Evolutionary conservation across 1,140 invertebrate species (phyloP).

Genomic region (Diabrotica virgifera): DNA sequence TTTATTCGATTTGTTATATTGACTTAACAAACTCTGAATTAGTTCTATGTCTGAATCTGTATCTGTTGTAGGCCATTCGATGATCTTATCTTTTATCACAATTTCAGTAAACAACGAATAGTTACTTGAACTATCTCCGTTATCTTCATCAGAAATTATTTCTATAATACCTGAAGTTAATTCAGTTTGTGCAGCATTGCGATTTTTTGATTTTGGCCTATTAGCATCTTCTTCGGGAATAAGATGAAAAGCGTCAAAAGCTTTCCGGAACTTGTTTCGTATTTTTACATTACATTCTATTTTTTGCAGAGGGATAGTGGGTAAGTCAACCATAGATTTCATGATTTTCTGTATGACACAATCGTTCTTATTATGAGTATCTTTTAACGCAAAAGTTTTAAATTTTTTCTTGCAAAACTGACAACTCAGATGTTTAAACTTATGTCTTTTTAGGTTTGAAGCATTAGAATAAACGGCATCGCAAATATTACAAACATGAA

Average conservation of each 20-base stretch:
- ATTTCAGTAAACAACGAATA: too few species aligned
- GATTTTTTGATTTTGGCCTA: neutral
- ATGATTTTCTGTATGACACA: constrained; percentile 28
- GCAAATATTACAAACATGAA: constrained; percentile 23
- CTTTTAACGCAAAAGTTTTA: constrained; percentile 19
- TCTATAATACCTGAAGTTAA: constrained; percentile 16
- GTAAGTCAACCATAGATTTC: constrained; percentile 10
- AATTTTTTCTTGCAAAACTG: constrained; percentile 32
- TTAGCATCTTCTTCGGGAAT: neutral
- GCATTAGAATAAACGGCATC: constrained; percentile 21
- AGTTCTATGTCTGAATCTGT: constrained; percentile 15
- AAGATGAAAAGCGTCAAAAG: constrained; percentile 19
- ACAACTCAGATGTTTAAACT: constrained; percentile 27
- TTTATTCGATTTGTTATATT: neutral
- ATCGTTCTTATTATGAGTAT: constrained; percentile 21
- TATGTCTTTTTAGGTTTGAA: constrained; percentile 27
- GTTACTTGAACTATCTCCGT: too few species aligned
- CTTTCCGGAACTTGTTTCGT: constrained; percentile 25
- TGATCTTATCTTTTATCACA: too few species aligned
- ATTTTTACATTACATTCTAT: constrained; percentile 23
- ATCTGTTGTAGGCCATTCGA: too few species aligned
- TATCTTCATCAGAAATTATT: constrained; percentile 25
- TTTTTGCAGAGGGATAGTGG: constrained; percentile 20
- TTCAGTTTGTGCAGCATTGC: neutral
- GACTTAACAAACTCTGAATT: constrained; percentile 12